Conservation (phyloP, 92 coral and sea anemone genomes). For the Metridium senile region DNA sequence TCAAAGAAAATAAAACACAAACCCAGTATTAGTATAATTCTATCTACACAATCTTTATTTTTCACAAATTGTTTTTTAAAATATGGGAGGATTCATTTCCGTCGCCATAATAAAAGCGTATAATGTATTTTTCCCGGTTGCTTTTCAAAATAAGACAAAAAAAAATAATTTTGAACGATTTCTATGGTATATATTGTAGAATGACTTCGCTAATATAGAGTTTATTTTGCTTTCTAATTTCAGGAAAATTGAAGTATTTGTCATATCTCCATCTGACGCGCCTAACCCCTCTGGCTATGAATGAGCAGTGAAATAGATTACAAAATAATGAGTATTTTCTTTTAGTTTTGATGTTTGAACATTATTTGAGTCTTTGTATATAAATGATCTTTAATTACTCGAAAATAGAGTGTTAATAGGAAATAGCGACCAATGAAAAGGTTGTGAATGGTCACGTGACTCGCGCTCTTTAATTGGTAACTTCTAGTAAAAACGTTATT, state of each 20-base stretch:
- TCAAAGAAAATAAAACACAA: background rate
- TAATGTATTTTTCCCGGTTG: background rate
- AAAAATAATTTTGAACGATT: background rate
- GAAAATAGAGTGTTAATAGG: too few relatives aligned
- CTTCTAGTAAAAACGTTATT: too few relatives aligned
- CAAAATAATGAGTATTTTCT: too few relatives aligned
- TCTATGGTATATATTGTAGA: background rate
- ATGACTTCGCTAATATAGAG: background rate
- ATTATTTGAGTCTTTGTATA: too few relatives aligned
- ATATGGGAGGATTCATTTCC: slow-evolving; percentile 7
- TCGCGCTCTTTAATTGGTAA: too few relatives aligned
- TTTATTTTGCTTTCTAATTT: background rate
- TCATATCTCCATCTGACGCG: too few relatives aligned
- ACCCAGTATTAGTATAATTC: background rate
- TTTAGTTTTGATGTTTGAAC: too few relatives aligned
- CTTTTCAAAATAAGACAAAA: background rate
- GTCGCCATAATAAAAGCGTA: background rate
- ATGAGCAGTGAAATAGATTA: too few relatives aligned
- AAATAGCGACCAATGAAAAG: too few relatives aligned
- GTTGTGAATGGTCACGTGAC: too few relatives aligned
- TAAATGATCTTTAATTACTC: too few relatives aligned
- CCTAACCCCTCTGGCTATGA: too few relatives aligned
- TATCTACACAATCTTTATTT: background rate
- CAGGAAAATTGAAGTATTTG: background rate
- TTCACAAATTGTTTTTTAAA: background rate